Evolutionary conservation across 2,113 vertebrate genomes (phyloP).

Genomic region (Ellobius talpinus): DNA sequence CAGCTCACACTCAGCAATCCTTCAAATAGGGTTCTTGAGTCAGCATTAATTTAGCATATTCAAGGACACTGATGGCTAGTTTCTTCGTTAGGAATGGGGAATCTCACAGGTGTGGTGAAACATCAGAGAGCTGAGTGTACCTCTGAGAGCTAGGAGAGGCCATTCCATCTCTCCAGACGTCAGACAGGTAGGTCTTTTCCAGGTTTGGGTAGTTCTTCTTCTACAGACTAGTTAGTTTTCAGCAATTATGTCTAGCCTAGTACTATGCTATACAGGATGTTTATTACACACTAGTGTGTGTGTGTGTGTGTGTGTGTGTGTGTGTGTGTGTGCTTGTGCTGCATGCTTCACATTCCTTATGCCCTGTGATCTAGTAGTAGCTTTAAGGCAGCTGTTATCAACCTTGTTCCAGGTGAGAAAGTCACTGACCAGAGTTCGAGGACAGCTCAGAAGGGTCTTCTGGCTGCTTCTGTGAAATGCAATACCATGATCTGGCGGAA

Average conservation of each 20-base stretch:
- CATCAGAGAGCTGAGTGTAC: neutral
- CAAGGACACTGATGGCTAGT: neutral
- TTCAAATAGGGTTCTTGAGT: slow-evolving; percentile 28
- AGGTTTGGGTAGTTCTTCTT: neutral
- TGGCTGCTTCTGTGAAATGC: neutral
- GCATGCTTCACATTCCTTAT: neutral
- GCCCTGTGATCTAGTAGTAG: neutral
- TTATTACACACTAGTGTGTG: neutral
- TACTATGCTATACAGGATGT: neutral
- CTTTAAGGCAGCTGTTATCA: neutral
- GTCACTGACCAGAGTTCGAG: neutral
- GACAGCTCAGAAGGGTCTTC: neutral
- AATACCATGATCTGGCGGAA: neutral
- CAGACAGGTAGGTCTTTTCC: neutral
- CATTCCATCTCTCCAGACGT: neutral
- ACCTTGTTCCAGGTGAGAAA: neutral
- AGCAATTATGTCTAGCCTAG: neutral
- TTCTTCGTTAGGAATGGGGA: neutral
- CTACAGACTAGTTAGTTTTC: neutral
- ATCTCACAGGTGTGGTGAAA: neutral
- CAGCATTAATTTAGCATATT: slow-evolving; percentile 39
- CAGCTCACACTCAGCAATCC: slow-evolving; percentile 30
- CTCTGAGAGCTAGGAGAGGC: neutral
- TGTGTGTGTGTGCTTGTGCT: neutral
- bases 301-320: too few species aligned